These are phyloP conservation scores for Leptinotarsa rubiginosa DNA, from an alignment of 2,888 invertebrate species.

Conservation along the genomic window DNA sequence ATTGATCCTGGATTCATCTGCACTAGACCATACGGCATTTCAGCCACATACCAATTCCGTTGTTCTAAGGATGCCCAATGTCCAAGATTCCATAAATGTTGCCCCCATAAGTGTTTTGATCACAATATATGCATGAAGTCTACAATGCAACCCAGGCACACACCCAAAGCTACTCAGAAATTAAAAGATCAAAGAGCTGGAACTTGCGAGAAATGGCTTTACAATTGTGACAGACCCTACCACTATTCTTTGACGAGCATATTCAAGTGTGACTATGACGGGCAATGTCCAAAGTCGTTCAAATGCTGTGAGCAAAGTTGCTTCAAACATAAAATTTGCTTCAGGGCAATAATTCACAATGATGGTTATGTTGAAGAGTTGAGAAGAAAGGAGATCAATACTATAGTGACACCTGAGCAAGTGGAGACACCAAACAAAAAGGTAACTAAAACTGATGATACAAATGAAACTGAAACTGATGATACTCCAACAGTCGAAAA, in stretches of 20 bases:
- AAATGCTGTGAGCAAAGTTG: slow-evolving; percentile 42
- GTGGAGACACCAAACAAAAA: no score
- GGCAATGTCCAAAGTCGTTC: slow-evolving; percentile 36
- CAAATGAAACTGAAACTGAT: no score
- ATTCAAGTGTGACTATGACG: slow-evolving; percentile 36
- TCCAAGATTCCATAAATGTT: slow-evolving; percentile 37
- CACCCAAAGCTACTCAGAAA: no score
- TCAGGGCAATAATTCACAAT: slow-evolving; percentile 21
- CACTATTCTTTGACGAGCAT: slow-evolving; percentile 22
- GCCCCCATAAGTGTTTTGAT: slow-evolving; percentile 38
- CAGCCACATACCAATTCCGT: slow-evolving; percentile 39
- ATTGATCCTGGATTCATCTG: slow-evolving; percentile 35
- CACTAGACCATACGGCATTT: slow-evolving; percentile 27
- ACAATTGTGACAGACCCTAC: slow-evolving; percentile 30
- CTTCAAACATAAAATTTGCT: slow-evolving; percentile 42
- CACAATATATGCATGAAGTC: slow-evolving; percentile 39
- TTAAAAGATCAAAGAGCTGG: slow-evolving; percentile 8
- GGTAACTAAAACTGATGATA: no score
- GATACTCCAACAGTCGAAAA: not conserved
- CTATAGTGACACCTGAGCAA: no score
- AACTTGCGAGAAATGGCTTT: slow-evolving; percentile 36
- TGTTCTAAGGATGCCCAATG: slow-evolving; percentile 38
- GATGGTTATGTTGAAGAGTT: slow-evolving; percentile 16
- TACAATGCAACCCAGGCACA: not conserved
- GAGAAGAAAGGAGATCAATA: not conserved